Base-by-base conservation (phyloP, 2,888 invertebrate genomes). In the Diaperis boleti region DNA sequence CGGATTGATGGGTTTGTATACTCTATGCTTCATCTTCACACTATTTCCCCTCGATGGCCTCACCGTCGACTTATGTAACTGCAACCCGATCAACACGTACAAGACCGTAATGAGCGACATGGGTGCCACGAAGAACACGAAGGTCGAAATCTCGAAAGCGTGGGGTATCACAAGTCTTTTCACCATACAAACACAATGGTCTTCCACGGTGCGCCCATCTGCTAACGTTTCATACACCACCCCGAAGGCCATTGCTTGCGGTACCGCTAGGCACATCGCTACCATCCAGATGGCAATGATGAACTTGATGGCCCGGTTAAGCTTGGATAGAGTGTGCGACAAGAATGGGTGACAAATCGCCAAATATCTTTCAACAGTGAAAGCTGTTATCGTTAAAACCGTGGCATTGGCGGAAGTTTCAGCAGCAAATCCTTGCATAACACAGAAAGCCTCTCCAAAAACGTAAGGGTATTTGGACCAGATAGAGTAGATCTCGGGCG, bases 331-430 rank as follows among this genome's bases (percentile, higher is more conserved):
- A 2, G 91, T 92, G 77, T 94, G 93, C 1, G 90, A 88, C 75
- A 89, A 84, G 74, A 95, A 92, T 0, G 95, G 95, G 76, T 92
- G 89, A 75, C 93, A 94, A 71, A 94, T 94, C 3, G 94, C 94
- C 29, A 94, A 88, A 78, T 94, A 96, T 65, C 95, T 85, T 79
- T 96, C 95, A 8, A 94, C 89, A 0, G 92, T 95, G 79, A 95
- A 95, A 1, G 94, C 93, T 0, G 94, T 93, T 73, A 95, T 95
- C 7, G 91, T 92, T 65, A 92, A 81, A 1, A 95, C 94, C 0
- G 94, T 94, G 0, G 93, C 92, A 76, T 92, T 92, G 13, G 91
- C 89, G 0, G 92, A 90, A n/a, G 92, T 92, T 81, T 95, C 95
- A 0, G 94, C 92, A 0, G 92, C 88, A 45, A 94, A 85, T 4